Percentiles rank a stretch among this genome's conserved stretches.
Conservation (phyloP, 1,140 invertebrate species). For the Neocloeon triangulifer region DNA sequence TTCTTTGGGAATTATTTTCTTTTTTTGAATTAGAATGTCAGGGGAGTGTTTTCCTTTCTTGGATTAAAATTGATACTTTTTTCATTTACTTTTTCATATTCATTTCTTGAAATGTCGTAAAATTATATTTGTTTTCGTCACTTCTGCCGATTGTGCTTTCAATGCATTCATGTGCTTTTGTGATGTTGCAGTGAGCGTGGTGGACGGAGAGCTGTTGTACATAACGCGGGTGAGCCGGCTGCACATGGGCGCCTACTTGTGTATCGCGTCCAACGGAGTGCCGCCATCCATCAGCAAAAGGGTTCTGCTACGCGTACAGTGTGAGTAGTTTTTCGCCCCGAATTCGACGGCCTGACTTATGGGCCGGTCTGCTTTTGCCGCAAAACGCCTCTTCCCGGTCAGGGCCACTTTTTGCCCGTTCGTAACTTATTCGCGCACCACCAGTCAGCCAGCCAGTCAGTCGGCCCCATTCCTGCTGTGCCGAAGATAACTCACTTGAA, state of each 20-base stretch:
- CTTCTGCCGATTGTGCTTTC: too few relatives aligned
- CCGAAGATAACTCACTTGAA: too few relatives aligned
- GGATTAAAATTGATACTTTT: too few relatives aligned
- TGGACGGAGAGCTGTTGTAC: constrained; percentile 44
- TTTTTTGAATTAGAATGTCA: too few relatives aligned
- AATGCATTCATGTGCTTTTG: constrained; percentile 6
- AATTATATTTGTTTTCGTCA: neutral
- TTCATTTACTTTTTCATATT: constrained; percentile 8
- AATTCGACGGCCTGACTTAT: too few relatives aligned
- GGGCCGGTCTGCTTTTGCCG: too few relatives aligned
- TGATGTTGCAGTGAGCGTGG: constrained; percentile 26
- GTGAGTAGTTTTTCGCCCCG: constrained; percentile 37
- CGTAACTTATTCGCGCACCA: neutral
- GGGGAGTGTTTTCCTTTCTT: too few relatives aligned
- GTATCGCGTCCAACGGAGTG: constrained; percentile 60
- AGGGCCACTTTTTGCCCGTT: neutral
- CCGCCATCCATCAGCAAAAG: constrained; percentile 63
- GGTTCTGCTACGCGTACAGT: constrained; percentile 59
- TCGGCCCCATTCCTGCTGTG: too few relatives aligned
- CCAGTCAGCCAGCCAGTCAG: neutral
- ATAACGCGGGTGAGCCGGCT: constrained; percentile 57
- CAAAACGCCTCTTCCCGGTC: neutral
- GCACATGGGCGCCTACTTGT: constrained; percentile 74
- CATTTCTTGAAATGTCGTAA: neutral
- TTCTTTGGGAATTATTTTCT: too few relatives aligned